A percentile compares a stretch with the other conserved stretches of the same genome.
Evolutionary conservation across 1,140 invertebrate species (phyloP).

Genomic region (Helicoverpa zea): DNA sequence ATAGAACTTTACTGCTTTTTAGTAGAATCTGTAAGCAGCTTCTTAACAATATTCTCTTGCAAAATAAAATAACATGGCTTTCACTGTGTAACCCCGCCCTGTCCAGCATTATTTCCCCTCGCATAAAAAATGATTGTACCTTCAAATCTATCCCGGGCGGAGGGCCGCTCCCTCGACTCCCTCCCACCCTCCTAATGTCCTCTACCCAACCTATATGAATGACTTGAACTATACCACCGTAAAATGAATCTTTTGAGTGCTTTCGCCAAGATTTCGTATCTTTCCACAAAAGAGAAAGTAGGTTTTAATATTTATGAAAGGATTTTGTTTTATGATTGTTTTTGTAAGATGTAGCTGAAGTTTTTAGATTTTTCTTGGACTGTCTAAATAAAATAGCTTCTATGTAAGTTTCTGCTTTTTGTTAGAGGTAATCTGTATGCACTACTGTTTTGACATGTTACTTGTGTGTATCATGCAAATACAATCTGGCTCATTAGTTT

Average conservation of each 20-base stretch:
- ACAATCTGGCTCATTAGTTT: no score
- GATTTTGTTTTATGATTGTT: conserved; percentile 5
- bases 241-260: conserved; percentile 45
- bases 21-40: no score
- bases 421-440: no score
- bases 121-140: conserved; percentile 87
- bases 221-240: conserved; percentile 63
- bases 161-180: conserved; percentile 61
- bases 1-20: no score
- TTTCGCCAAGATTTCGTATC: conserved; percentile 34
- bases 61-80: not conserved
- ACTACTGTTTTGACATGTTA: no score
- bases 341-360: not conserved
- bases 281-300: conserved; percentile 12
- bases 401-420: no score
- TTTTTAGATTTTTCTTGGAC: no score
- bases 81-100: conserved; percentile 56
- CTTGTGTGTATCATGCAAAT: no score
- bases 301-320: conserved; percentile 27
- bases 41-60: no score
- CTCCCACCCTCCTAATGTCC: conserved; percentile 59
- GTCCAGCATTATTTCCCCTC: conserved; percentile 78
- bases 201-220: conserved; percentile 69
- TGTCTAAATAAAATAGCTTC: no score
- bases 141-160: conserved; percentile 84